Conservation (phyloP, 2,797 vertebrate genomes). For the Gymnoscopelus braueri region DNA sequence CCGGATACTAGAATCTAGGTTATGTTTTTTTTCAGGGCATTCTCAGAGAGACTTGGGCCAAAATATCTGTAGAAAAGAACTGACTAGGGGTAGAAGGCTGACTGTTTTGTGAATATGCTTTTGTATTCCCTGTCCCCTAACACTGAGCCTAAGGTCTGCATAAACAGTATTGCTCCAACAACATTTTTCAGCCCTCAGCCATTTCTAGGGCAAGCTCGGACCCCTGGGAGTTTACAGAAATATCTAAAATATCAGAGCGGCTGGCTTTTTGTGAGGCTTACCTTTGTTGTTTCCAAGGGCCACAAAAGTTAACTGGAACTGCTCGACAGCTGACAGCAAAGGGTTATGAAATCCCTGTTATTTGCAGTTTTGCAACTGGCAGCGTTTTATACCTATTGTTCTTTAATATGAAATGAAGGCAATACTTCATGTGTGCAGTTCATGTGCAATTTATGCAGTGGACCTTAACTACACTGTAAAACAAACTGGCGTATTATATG, state of each 20-base stretch:
- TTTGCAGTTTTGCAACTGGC: slow-evolving; percentile 50
- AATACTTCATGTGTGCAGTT: slow-evolving; percentile 48
- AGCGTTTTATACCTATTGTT: slow-evolving; percentile 45
- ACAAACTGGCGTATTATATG: slow-evolving; percentile 40
- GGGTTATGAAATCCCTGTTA: slow-evolving; percentile 48
- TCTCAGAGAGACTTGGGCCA: slow-evolving; percentile 57
- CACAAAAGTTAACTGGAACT: slow-evolving; percentile 71
- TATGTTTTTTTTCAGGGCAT: slow-evolving; percentile 61
- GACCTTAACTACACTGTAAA: slow-evolving; percentile 53
- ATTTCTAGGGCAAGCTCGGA: slow-evolving; percentile 79
- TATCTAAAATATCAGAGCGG: slow-evolving; percentile 76
- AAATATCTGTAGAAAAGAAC: slow-evolving; percentile 57
- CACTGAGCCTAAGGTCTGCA: slow-evolving; percentile 76
- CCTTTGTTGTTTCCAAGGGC: slow-evolving; percentile 76
- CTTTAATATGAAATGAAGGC: slow-evolving; percentile 39
- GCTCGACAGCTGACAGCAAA: slow-evolving; percentile 67
- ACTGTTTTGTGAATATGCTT: slow-evolving; percentile 54
- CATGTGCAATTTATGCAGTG: slow-evolving; percentile 38
- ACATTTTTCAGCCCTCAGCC: slow-evolving; percentile 82
- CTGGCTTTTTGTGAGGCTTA: slow-evolving; percentile 63
- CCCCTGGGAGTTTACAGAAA: slow-evolving; percentile 81
- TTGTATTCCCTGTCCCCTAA: slow-evolving; percentile 58
- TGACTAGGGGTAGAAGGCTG: slow-evolving; percentile 46
- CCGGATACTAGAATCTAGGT: slow-evolving; percentile 60
- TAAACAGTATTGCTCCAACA: slow-evolving; percentile 76